These are phyloP conservation scores for Eulacestoma nigropectus DNA, from an alignment of 2,113 vertebrate species.

Conservation along the genomic window DNA sequence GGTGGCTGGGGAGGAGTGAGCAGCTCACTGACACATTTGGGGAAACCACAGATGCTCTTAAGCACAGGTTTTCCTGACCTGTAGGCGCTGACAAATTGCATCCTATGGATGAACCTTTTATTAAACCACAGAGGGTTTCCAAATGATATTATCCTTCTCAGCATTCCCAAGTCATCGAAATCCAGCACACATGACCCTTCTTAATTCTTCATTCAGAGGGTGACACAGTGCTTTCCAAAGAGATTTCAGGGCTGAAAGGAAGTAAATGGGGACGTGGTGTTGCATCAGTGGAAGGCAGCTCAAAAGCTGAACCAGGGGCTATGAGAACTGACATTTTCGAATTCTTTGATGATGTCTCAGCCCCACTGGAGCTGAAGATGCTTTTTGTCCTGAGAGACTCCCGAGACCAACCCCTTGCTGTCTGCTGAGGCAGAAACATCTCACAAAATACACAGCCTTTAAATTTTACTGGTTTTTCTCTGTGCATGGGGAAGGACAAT, in stretches of 20 bases:
- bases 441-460: neutral
- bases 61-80: constrained; percentile 53
- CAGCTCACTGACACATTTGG: constrained; percentile 1
- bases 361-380: neutral
- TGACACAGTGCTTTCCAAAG: neutral
- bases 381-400: neutral
- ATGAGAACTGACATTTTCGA: neutral
- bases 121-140: constrained; percentile 41
- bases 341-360: neutral
- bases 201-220: neutral
- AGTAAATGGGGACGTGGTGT: neutral
- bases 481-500: neutral
- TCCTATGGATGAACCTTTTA: constrained; percentile 43
- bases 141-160: neutral
- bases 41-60: constrained; percentile 42
- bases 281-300: neutral
- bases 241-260: neutral
- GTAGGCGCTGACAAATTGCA: constrained; percentile 54
- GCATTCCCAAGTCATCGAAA: neutral
- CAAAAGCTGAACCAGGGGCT: neutral
- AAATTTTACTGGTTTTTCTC: neutral
- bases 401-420: neutral
- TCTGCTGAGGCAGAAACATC: neutral
- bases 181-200: neutral
- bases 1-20: neutral